Evolutionary conservation across 53 echinoderm and acorn worm species (phyloP), one percentile per base, ranked within the genome.

Genomic region (Apostichopus leukothele): DNA sequence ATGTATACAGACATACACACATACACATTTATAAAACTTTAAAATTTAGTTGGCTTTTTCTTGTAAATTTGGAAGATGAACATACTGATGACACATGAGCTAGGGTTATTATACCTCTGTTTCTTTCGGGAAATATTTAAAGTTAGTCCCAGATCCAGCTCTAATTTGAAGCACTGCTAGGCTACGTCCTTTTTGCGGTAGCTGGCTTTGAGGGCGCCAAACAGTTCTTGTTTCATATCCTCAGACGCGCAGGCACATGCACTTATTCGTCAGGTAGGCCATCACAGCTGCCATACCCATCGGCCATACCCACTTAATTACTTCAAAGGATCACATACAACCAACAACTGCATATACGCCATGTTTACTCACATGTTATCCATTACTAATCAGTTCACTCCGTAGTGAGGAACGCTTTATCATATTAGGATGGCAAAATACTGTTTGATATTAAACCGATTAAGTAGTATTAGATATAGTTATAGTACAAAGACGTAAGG

Each of bases 251-350:
- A 53, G 4, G 79, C 50, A 53, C 79, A 25, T 25, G 25, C 25
- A 79, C 79, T 79, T 79, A 50, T 79, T 79, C 5, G 79, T 52
- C 79, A 79, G 6, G 53, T 79, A 79, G 5, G 54, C 79, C 79
- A 52, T 79, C 12, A 79, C 51, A 18, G 79, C 79, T 79, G 79
- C 79, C 5, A 7, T 79, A 51, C 13, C 54, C 53, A 50, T 39
- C 5, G 53, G 79, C 79, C 79, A 79, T 16, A 52, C 79, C 79
- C 19, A 79, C 51, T 53, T 79, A 18, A 79, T 9, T 6, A 79
- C 51, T 52, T 52, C 79, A 19, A 53, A 10, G 10, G 79, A 52
- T 3, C 39, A 39, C 5, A 79, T 51, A 9, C 51, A 50, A 52
- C 52, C 20, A 51, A 79, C 51, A 53, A 50, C 79, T 9, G 50